Evolutionary conservation across 2,888 invertebrate genomes (phyloP), one percentile per base, ranked within the genome.

Genomic region (Metopia argyrocephala): DNA sequence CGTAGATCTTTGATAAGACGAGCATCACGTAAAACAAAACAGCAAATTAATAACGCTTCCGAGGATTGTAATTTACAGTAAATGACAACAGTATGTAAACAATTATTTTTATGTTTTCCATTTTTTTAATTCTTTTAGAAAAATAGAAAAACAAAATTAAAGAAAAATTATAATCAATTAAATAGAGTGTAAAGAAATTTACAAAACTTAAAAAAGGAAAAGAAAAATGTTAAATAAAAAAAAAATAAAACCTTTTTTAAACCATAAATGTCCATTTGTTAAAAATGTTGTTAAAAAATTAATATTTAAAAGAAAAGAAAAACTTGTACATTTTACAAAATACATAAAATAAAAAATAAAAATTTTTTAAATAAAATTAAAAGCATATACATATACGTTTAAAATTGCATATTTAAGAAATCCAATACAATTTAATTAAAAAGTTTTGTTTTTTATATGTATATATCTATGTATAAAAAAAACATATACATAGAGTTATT

Each of bases 1-100:
- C 54, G 12, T 76, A 92, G 95, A 78, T 95, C 95, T 79, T 92
- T 96, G 79, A 96, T 96, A 85, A 92, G 96, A 83, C 92, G 96
- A 82, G 94, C 95, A 78, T 95, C 95, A 86, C 93, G 95, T 84
- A 95, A 95, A 91, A 93, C 95, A 81, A 95, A 95, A 87, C 95
- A 95, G 87, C 95, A 95, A 91, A 94, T 95, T 85, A 92, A 94
- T 84, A 94, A 95, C 86, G 93, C 94, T 57, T 93, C 94, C 84
- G 92, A 95, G 84, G 94, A 94, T 87, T 95, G 95, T 87, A 93
- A 92, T 87, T 92, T 95, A 86, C 94, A 94, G 85, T 95, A 94
- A 93, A 46, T 23, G 52, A 20, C 4, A 48, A 23, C 28, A 57
- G 52, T 52, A 62, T 57, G 48, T 62, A 31, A 2, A 38, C 3